A percentile compares a stretch with the other conserved stretches of the same genome.
Evolutionary conservation across 2,113 vertebrate genomes (phyloP).

Genomic region (Arothron firmamentum): DNA sequence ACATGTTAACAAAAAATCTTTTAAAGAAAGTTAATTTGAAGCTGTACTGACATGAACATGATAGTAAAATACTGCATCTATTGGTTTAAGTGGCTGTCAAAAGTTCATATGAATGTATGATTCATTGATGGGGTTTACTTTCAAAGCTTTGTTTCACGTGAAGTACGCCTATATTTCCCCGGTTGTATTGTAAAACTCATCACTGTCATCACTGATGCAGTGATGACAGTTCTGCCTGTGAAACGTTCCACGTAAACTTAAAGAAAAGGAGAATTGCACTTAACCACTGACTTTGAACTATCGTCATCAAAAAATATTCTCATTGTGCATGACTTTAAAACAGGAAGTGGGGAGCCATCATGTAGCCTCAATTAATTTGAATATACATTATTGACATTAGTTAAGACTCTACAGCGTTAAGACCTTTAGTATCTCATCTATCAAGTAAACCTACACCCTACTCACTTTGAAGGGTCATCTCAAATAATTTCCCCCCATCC

Average conservation of each 20-base stretch:
- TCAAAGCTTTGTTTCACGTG: neutral
- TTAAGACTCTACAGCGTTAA: conserved; percentile 37
- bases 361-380: too few species aligned
- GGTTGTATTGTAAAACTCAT: conserved; percentile 17
- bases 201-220: conserved; percentile 58
- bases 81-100: too few species aligned
- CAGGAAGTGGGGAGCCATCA: too few species aligned
- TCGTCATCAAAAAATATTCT: neutral
- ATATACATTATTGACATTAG: conserved; percentile 17
- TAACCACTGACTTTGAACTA: neutral
- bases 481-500: conserved; percentile 1
- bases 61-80: neutral
- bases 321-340: neutral
- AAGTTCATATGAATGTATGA: too few species aligned
- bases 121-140: neutral
- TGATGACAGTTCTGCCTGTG: conserved; percentile 35
- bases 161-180: neutral
- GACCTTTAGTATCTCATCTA: conserved; percentile 15
- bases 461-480: conserved; percentile 15
- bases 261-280: conserved; percentile 31
- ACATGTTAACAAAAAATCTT: conserved; percentile 30
- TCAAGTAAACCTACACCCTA: conserved; percentile 13
- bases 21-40: conserved; percentile 30
- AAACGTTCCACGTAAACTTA: conserved; percentile 32
- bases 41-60: neutral